Conservation (phyloP, 2,113 vertebrate species). For the Dinomys branickii region DNA sequence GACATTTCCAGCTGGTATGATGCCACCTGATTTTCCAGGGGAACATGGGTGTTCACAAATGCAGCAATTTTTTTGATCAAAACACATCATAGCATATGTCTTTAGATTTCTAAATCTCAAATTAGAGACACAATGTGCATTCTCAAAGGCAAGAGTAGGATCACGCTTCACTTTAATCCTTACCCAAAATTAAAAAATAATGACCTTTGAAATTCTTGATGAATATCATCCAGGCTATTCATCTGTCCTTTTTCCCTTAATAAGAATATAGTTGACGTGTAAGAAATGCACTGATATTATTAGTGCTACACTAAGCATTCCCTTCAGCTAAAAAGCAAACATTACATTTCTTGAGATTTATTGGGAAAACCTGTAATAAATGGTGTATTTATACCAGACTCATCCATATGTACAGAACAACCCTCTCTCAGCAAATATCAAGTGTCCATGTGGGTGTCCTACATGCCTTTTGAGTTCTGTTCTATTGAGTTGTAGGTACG, state of each 20-base stretch:
- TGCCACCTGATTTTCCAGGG: neutral
- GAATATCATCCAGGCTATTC: neutral
- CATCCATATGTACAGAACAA: neutral
- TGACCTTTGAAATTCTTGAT: neutral
- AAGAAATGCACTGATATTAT: neutral
- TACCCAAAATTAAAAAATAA: neutral
- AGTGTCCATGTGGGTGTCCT: neutral
- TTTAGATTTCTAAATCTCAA: neutral
- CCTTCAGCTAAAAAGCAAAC: neutral
- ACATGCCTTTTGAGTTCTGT: neutral
- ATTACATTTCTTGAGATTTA: neutral
- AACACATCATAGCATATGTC: neutral
- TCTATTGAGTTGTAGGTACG: neutral
- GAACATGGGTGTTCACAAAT: neutral
- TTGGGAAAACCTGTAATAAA: slow-evolving; percentile 38
- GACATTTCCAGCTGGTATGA: neutral
- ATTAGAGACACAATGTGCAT: neutral
- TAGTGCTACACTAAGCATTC: neutral
- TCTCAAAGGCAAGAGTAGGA: neutral
- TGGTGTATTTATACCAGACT: neutral
- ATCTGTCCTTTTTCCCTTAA: neutral
- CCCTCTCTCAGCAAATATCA: neutral
- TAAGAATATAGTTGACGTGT: neutral
- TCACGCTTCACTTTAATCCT: neutral
- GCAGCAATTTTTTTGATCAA: neutral